A percentile compares a stretch with the other conserved stretches of the same genome.
phyloP scores from a whole-genome alignment of 2,113 vertebrate genomes.

The Cettia cetti region DNA sequence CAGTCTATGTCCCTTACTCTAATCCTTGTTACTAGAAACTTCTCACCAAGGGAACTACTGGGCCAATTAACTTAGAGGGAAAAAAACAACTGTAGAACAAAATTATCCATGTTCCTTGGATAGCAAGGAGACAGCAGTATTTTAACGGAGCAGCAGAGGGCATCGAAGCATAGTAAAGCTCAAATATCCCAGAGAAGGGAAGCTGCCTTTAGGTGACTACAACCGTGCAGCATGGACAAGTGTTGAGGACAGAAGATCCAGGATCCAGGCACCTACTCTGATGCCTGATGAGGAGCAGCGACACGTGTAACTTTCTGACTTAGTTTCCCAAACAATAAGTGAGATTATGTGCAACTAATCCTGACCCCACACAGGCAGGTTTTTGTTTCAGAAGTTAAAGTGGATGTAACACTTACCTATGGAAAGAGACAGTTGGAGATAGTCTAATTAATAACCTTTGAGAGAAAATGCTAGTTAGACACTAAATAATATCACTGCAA shows the following conservation, averaged over 20 bases:
- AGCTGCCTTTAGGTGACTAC: background rate
- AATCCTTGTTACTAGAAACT: background rate
- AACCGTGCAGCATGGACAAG: background rate
- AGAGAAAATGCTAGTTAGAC: background rate
- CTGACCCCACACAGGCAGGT: background rate
- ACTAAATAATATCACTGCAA: background rate
- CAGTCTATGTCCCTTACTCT: background rate
- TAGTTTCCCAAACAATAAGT: background rate
- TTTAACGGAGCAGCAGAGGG: slow-evolving; percentile 42
- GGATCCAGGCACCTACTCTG: background rate
- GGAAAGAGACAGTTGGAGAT: background rate
- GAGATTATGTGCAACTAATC: background rate
- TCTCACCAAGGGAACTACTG: background rate
- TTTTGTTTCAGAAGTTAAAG: background rate
- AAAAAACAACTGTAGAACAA: background rate
- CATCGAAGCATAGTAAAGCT: slow-evolving; percentile 53
- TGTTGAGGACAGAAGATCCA: background rate
- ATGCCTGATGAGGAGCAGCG: background rate
- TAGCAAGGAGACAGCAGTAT: slow-evolving; percentile 12
- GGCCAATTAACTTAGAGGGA: background rate
- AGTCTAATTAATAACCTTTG: background rate
- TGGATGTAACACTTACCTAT: background rate
- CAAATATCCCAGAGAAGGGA: background rate
- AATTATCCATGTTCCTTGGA: background rate
- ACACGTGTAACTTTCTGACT: background rate